A percentile compares a stretch with the other conserved stretches of the same genome.
phyloP scores from a whole-genome alignment of 1,140 invertebrate genomes.

The Drosophila sucinea region DNA sequence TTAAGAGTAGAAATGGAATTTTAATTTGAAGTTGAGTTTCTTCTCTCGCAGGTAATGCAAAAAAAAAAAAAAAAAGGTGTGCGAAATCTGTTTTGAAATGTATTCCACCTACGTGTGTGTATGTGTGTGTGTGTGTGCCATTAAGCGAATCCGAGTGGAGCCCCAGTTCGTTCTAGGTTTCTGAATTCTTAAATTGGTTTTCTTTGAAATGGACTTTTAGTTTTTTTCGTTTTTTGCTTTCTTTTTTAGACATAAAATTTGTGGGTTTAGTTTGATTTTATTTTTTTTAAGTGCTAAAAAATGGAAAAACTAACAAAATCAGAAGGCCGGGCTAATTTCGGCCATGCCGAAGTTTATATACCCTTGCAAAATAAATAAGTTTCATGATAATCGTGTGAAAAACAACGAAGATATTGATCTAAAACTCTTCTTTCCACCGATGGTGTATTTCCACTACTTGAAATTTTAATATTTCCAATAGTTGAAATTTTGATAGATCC shows the following conservation, averaged over 20 bases:
- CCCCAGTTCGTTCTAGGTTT: background rate
- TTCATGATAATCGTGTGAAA: too few species aligned
- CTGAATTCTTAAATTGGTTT: conserved; percentile 1
- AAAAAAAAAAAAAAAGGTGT: background rate
- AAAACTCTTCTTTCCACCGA: too few species aligned
- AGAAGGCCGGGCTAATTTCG: too few species aligned
- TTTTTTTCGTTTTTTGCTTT: conserved; percentile 39
- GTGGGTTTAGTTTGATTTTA: conserved; percentile 2
- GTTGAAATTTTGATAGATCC: too few species aligned
- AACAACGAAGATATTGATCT: too few species aligned
- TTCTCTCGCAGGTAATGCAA: background rate
- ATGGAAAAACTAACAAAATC: too few species aligned
- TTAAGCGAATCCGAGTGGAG: background rate
- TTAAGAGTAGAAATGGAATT: conserved; percentile 40
- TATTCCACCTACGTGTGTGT: background rate
- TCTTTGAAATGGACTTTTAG: conserved; percentile 4
- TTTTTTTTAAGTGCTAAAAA: background rate
- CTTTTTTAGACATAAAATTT: conserved; percentile 7
- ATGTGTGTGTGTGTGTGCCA: background rate
- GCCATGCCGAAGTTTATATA: too few species aligned
- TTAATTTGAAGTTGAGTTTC: conserved; percentile 30
- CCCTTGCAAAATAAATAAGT: too few species aligned
- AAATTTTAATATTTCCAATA: too few species aligned
- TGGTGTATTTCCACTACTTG: too few species aligned
- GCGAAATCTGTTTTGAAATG: conserved; percentile 3